These are phyloP conservation scores for Oreohelix idahoensis DNA, from an alignment of 1,140 invertebrate species.

Conservation along the genomic window DNA sequence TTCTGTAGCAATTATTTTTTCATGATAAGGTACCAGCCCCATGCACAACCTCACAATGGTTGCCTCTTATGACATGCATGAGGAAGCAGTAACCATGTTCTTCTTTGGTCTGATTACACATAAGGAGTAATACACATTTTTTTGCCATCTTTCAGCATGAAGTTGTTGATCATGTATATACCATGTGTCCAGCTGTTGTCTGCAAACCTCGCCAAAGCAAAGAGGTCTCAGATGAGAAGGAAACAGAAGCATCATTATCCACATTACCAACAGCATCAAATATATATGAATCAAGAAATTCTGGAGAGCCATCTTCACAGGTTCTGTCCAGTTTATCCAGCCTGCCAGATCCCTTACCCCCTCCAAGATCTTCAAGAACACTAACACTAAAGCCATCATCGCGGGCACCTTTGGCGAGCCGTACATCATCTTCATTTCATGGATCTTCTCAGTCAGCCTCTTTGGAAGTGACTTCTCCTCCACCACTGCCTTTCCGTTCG, in stretches of 20 bases:
- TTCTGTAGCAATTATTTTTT: no score
- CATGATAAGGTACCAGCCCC: no score
- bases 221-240: constrained; percentile 4
- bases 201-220: constrained; percentile 23
- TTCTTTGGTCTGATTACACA: no score
- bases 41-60: no score
- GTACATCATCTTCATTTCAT: neutral
- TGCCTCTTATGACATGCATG: no score
- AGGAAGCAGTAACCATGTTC: no score
- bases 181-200: constrained; percentile 48
- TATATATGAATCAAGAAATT: neutral
- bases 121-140: no score
- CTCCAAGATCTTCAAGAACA: neutral
- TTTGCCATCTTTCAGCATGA: constrained; percentile 41
- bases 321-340: constrained; percentile 1
- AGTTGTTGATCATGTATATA: constrained; percentile 49
- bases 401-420: neutral
- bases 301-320: neutral
- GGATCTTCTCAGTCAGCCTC: neutral
- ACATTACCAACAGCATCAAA: neutral
- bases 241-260: neutral
- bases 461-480: neutral
- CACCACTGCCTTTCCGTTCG: constrained; percentile 22
- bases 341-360: constrained; percentile 2
- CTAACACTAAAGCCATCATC: neutral